phyloP scores from a whole-genome alignment of 2,113 vertebrate species.

The Anas platyrhynchos region DNA sequence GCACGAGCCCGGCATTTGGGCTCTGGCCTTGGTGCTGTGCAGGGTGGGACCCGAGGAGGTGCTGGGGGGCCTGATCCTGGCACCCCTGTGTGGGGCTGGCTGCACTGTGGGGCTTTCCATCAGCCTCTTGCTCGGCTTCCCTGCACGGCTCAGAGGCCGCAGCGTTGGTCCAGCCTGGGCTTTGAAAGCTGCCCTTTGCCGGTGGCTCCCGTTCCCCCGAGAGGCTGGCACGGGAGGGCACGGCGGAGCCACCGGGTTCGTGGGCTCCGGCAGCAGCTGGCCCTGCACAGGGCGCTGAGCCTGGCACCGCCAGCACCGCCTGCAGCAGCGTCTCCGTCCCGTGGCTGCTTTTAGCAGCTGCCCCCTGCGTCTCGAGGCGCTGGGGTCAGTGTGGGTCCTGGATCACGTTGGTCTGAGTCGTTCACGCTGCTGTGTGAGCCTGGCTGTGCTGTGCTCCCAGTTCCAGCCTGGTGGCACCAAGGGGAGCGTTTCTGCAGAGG shows the following conservation, averaged over 20 bases:
- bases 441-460: no score
- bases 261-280: neutral
- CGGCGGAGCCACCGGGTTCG: no score
- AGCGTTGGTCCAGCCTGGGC: neutral
- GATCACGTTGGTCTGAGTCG: neutral
- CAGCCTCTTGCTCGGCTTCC: neutral
- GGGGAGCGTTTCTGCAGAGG: neutral
- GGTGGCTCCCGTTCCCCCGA: neutral
- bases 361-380: neutral
- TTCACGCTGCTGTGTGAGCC: neutral
- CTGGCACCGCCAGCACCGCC: neutral
- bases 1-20: rapidly evolving
- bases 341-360: neutral
- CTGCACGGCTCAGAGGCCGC: no score
- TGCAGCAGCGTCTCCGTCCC: neutral
- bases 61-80: neutral
- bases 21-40: neutral
- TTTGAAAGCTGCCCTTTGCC: neutral
- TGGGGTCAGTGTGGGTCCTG: neutral
- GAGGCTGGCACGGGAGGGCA: neutral
- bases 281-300: neutral
- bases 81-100: neutral
- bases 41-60: neutral
- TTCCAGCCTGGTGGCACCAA: neutral
- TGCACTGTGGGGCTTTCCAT: no score